Conservation (phyloP, 2,888 invertebrate genomes). For the Lacanobia oleracea region DNA sequence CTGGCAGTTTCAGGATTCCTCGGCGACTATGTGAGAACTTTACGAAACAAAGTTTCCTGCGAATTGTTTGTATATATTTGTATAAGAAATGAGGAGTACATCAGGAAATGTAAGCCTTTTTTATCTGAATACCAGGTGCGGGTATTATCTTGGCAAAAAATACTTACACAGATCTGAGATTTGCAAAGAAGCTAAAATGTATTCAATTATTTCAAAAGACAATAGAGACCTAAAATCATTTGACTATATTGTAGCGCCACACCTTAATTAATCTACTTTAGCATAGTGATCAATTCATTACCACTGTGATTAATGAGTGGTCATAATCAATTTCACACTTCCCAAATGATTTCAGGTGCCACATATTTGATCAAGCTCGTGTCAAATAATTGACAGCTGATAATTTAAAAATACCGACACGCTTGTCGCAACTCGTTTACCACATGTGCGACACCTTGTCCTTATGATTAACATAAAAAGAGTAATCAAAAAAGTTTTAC, state of each 20-base stretch:
- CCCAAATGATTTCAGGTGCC: slow-evolving; percentile 22
- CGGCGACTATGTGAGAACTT: slow-evolving; percentile 84
- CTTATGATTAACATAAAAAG: slow-evolving; percentile 52
- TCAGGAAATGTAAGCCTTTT: slow-evolving; percentile 79
- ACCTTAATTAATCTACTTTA: slow-evolving; percentile 5
- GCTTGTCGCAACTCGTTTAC: slow-evolving; percentile 60
- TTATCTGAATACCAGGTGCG: slow-evolving; percentile 68
- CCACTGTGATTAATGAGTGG: slow-evolving; percentile 17
- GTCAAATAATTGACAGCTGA: slow-evolving; percentile 63
- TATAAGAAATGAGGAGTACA: slow-evolving; percentile 84
- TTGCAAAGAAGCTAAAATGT: slow-evolving; percentile 3
- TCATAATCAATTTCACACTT: slow-evolving; percentile 38
- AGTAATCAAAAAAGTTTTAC: slow-evolving; percentile 47
- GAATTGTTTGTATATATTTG: slow-evolving; percentile 87
- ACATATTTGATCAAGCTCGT: slow-evolving; percentile 37
- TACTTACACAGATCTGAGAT: slow-evolving; percentile 30
- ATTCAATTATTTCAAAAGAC: not conserved
- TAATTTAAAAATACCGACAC: slow-evolving; percentile 60
- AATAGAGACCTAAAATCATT: not conserved
- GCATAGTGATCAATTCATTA: slow-evolving; percentile 11
- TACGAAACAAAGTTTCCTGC: slow-evolving; percentile 79
- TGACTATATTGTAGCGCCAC: not conserved
- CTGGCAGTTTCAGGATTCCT: slow-evolving; percentile 84
- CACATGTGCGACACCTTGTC: slow-evolving; percentile 64
- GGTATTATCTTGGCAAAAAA: slow-evolving; percentile 53